These are phyloP conservation scores for Lacanobia wlatinum DNA, from an alignment of 2,888 invertebrate genomes.

Conservation along the genomic window DNA sequence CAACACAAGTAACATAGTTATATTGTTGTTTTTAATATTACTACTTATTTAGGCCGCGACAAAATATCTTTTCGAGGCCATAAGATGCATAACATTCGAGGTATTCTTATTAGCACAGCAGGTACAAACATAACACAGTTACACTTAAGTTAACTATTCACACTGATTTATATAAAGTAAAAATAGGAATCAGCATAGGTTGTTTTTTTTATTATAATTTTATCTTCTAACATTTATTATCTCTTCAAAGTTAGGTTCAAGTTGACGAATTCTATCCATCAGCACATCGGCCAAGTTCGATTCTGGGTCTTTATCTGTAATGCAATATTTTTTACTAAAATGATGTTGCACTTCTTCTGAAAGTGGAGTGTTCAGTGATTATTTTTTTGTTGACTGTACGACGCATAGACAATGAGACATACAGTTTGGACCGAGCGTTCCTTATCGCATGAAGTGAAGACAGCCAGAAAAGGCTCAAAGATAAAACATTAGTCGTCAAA, in stretches of 20 bases:
- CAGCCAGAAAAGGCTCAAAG: too few species aligned
- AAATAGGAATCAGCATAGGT: background rate
- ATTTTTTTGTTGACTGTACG: background rate
- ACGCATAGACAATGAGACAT: too few species aligned
- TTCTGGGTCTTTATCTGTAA: conserved; percentile 48
- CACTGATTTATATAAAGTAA: too few species aligned
- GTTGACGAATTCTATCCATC: conserved; percentile 44
- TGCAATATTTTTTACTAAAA: background rate
- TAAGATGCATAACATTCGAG: background rate
- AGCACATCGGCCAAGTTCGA: conserved; percentile 51
- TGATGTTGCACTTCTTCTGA: too few species aligned
- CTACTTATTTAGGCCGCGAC: background rate
- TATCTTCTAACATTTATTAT: conserved; percentile 38
- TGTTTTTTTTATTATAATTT: background rate
- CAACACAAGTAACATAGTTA: background rate
- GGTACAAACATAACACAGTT: background rate
- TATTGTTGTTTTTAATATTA: background rate
- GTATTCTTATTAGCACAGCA: background rate
- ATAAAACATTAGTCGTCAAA: too few species aligned
- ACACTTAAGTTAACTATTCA: conserved; percentile 11
- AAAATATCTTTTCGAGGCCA: background rate
- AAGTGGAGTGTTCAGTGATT: too few species aligned
- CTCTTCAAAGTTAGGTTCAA: conserved; percentile 54
- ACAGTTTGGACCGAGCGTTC: too few species aligned
- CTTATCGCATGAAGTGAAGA: too few species aligned